Evolutionary conservation across 2,888 invertebrate species (phyloP), one percentile per base, ranked within the genome.

Genomic region (Panzeria rudis): DNA sequence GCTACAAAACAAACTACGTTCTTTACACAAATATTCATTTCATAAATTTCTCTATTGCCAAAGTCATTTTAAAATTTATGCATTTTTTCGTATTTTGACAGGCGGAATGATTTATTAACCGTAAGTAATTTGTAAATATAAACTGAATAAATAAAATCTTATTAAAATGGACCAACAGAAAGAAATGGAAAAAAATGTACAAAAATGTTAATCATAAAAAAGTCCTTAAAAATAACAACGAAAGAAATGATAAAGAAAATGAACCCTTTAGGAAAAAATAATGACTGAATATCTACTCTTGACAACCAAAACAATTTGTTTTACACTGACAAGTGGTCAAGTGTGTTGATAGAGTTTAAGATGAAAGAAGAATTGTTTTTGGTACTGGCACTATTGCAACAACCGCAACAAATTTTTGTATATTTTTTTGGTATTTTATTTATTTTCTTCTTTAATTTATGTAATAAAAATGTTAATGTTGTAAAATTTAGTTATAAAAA

Each of bases 81-180:
- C 88, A 89, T 88, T 88, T 84, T 77, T 69, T n/a, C 61, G 5
- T 89, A 89, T 89, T 89, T 90, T 90, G 89, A 89, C 92, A 92
- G 88, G 88, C 90, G 86, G 88, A 89, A 91, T 92, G 92, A 92
- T 92, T 92, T 92, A 92, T 92, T 92, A 89, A 90, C 92, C 92
- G 90, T 92, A 89, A 90, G 91, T 92, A 91, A 91, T 91, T 91
- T 91, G 90, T 88, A 87, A 87, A 88, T 85, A 88, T 77, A 79
- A 79, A 86, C 84, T 69, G 78, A 73, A 83, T 75, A 86, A 85
- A 85, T 85, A 85, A 85, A 85, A 85, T 85, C 85, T 82, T 82
- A 85, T 82, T 85, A 85, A 85, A 79, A 82, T 64, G 32, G 61
- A 84, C 81, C 76, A 47, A 66, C 23, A 52, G 44, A 15, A 69